Conservation (phyloP, 2,797 vertebrate species). For the Chrosomus eos region DNA sequence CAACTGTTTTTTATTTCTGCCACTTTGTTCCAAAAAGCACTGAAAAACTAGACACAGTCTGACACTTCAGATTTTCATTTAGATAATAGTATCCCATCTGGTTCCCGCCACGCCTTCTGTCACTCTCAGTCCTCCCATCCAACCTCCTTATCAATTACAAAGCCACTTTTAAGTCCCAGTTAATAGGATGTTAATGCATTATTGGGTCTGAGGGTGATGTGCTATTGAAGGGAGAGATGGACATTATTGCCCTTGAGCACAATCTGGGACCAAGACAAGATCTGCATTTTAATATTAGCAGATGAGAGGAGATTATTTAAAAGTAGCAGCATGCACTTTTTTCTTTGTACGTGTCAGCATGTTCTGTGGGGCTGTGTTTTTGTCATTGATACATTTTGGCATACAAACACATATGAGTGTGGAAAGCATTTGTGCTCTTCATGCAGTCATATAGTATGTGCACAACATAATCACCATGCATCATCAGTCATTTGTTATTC, state of each 20-base stretch:
- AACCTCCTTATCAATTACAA: conserved; percentile 62
- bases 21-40: conserved; percentile 31
- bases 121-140: conserved; percentile 49
- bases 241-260: conserved; percentile 57
- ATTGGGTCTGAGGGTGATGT: conserved; percentile 50
- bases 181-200: conserved; percentile 57
- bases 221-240: conserved; percentile 51
- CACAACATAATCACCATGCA: background rate
- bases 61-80: conserved; percentile 65
- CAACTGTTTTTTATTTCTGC: conserved; percentile 40
- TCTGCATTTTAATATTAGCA: conserved; percentile 58
- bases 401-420: background rate
- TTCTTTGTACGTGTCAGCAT: conserved; percentile 11
- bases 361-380: background rate
- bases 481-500: background rate
- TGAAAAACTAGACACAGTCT: conserved; percentile 49
- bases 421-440: background rate
- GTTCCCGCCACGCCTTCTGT: conserved; percentile 40
- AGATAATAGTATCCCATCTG: conserved; percentile 57
- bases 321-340: conserved; percentile 30
- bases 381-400: background rate
- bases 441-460: background rate
- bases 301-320: conserved; percentile 53
- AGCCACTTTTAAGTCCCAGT: conserved; percentile 53
- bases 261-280: conserved; percentile 53